Evolutionary conservation across 2,113 vertebrate genomes (phyloP).

Genomic region (Mystacornis crossleyi): DNA sequence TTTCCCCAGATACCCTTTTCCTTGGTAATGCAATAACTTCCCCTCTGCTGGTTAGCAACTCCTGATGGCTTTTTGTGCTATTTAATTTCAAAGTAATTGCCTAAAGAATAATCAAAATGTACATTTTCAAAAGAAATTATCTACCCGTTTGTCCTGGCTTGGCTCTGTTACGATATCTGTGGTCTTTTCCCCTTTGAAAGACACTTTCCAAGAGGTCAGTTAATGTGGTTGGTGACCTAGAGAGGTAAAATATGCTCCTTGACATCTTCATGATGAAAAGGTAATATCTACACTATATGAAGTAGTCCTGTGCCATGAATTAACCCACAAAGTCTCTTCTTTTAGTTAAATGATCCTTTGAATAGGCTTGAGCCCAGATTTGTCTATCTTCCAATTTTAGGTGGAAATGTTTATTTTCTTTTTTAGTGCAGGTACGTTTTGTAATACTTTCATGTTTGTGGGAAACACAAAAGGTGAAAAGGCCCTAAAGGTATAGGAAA

Average conservation of each 20-base stretch:
- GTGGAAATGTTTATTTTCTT: background rate
- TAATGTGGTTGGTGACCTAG: background rate
- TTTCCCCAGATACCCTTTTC: background rate
- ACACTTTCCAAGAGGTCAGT: background rate
- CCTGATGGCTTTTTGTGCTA: background rate
- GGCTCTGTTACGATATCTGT: background rate
- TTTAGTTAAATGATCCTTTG: background rate
- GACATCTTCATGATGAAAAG: background rate
- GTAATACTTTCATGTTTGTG: background rate
- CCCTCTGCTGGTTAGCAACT: background rate
- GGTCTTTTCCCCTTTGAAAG: background rate
- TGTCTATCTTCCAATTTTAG: background rate
- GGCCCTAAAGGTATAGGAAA: too few species aligned
- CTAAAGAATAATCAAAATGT: background rate
- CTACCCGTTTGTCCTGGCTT: background rate
- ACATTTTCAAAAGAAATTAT: background rate
- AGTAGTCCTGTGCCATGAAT: background rate
- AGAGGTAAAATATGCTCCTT: background rate
- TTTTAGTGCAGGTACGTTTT: background rate
- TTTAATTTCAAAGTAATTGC: background rate
- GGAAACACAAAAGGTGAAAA: too few species aligned
- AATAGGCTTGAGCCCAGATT: background rate
- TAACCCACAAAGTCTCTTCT: background rate
- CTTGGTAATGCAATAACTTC: background rate
- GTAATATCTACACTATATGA: background rate